Evolutionary conservation across 2,113 vertebrate genomes (phyloP).

Genomic region (Cebus imitator): DNA sequence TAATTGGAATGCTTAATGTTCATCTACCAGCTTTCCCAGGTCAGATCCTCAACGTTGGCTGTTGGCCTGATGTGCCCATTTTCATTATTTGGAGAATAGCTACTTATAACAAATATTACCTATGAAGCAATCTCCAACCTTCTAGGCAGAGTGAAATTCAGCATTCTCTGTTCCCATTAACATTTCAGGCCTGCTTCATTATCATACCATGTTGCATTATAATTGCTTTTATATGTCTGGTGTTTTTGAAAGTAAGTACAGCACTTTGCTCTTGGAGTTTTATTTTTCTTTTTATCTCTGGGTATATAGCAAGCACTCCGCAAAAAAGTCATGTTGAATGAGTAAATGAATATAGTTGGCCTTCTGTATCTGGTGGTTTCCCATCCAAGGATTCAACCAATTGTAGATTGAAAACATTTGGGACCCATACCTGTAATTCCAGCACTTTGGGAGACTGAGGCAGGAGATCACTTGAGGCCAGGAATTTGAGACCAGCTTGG

Average conservation of each 20-base stretch:
- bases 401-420: not conserved
- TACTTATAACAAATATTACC: not conserved
- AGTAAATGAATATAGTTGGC: not conserved
- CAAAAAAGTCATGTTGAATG: not conserved
- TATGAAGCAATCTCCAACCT: not conserved
- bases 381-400: not conserved
- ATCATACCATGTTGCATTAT: not conserved
- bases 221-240: constrained; percentile 7
- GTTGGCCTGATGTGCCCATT: not conserved
- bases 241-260: constrained; percentile 43
- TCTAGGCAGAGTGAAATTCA: not conserved
- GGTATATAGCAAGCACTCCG: not conserved
- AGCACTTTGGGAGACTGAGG: too few relatives aligned
- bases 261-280: not conserved
- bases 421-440: not conserved
- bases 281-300: not conserved
- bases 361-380: not conserved
- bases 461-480: too few relatives aligned
- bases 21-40: not conserved
- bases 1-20: not conserved
- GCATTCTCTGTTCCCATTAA: not conserved
- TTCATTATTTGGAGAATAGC: not conserved
- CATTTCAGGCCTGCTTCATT: not conserved
- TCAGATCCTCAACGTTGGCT: not conserved
- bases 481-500: too few relatives aligned